Conservation (phyloP, 2,797 vertebrate species). For the Anisognathus igniventris region DNA sequence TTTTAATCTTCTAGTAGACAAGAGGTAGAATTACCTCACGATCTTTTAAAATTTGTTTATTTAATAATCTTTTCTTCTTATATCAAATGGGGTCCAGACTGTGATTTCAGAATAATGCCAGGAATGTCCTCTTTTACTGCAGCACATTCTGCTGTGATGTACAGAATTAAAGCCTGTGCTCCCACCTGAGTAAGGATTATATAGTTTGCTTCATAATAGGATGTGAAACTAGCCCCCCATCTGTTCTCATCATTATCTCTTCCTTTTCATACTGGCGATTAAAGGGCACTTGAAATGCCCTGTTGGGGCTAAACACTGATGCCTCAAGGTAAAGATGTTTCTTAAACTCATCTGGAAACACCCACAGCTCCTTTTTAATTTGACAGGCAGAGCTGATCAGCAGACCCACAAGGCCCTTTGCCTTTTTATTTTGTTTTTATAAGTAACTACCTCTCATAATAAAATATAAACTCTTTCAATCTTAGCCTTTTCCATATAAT, state of each 20-base stretch:
- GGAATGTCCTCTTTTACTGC: not conserved
- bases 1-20: not conserved
- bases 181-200: not conserved
- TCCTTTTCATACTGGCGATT: not conserved
- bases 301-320: not conserved
- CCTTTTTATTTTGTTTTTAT: not conserved
- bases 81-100: not conserved
- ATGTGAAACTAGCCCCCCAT: not conserved
- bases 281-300: not conserved
- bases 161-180: not conserved
- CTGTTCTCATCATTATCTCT: not conserved
- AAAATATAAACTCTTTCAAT: not conserved
- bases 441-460: not conserved
- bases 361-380: not conserved
- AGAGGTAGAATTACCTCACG: not conserved
- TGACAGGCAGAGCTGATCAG: not conserved
- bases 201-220: not conserved
- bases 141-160: not conserved
- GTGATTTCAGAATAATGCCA: not conserved
- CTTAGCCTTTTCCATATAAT: not conserved
- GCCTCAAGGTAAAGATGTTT: not conserved
- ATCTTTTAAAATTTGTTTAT: not conserved
- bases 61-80: not conserved
- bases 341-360: not conserved
- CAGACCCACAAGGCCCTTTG: not conserved